Conservation (phyloP, 2,797 vertebrate species). For the Manis javanica region DNA sequence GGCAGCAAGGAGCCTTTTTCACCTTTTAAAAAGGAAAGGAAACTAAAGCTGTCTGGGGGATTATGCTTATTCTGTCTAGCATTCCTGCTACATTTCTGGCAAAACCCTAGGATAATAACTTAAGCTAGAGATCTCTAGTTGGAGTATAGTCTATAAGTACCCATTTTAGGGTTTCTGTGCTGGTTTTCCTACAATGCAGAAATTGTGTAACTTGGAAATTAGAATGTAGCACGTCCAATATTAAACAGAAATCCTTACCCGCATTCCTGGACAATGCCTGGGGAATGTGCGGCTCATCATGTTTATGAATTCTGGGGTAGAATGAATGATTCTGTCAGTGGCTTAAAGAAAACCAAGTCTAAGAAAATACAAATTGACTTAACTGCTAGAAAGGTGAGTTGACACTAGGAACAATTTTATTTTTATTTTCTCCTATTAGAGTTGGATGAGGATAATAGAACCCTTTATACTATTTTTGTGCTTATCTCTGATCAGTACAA, state of each 20-base stretch:
- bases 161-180: background rate
- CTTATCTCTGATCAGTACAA: background rate
- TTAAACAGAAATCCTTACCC: background rate
- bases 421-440: background rate
- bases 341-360: background rate
- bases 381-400: background rate
- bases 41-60: conserved; percentile 4
- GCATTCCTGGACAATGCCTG: conserved; percentile 44
- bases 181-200: background rate
- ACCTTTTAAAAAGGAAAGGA: background rate
- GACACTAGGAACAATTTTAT: too few species aligned
- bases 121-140: background rate
- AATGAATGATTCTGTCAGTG: background rate
- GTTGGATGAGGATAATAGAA: background rate
- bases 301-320: background rate
- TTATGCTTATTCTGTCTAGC: background rate
- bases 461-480: background rate
- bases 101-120: background rate
- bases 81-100: background rate
- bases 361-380: conserved; percentile 6
- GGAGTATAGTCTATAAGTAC: background rate
- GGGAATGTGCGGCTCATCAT: background rate
- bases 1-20: background rate
- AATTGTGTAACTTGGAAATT: background rate
- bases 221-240: background rate